Evolutionary conservation across 2,113 vertebrate genomes (phyloP).

Genomic region (Stigmatopora nigra): DNA sequence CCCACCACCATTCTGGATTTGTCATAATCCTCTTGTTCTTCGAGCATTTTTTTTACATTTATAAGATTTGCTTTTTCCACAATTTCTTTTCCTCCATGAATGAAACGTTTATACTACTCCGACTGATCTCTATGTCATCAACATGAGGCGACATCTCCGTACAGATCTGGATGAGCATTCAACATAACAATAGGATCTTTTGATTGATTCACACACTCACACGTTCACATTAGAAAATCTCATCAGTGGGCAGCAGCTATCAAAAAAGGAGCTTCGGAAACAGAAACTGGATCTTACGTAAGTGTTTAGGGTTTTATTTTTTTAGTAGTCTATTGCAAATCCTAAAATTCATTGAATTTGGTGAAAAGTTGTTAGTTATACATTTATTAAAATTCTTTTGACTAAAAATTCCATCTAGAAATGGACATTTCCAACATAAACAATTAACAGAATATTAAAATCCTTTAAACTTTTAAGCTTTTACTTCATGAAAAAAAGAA

Average conservation of each 20-base stretch:
- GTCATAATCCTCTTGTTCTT: constrained; percentile 10
- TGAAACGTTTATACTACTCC: neutral
- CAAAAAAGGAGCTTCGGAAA: constrained; percentile 5
- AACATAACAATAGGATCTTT: constrained; percentile 45
- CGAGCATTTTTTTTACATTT: neutral
- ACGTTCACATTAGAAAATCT: neutral
- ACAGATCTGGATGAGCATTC: constrained; percentile 33
- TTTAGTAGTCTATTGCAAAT: neutral
- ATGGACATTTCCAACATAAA: too few species aligned
- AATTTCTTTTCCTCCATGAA: neutral
- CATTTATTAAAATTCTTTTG: too few species aligned
- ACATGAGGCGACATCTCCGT: constrained; percentile 50
- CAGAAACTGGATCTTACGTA: constrained; percentile 2
- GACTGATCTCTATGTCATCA: constrained; percentile 46
- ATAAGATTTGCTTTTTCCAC: neutral
- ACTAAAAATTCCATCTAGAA: too few species aligned
- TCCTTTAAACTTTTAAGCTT: too few species aligned
- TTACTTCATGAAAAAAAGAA: too few species aligned
- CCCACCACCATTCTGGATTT: constrained; percentile 7
- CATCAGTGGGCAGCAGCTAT: constrained; percentile 23
- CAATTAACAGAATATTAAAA: too few species aligned
- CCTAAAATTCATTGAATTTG: too few species aligned
- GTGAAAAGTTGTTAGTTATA: too few species aligned
- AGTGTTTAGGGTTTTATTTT: constrained; percentile 11
- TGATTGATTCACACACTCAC: constrained; percentile 32